phyloP scores from a whole-genome alignment of 2,113 vertebrate species.

The Stigmatopora argus region DNA sequence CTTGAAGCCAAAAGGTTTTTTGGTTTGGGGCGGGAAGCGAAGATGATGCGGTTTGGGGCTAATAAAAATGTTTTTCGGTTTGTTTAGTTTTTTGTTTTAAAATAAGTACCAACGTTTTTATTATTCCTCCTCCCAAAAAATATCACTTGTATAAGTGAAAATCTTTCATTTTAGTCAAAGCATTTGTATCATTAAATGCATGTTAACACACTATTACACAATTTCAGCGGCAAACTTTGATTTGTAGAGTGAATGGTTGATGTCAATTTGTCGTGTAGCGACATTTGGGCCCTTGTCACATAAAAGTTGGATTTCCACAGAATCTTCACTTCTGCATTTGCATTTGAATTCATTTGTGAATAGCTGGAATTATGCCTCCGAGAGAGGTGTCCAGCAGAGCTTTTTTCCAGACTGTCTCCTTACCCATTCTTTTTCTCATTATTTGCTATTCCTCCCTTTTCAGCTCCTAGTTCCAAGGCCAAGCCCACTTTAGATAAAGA shows the following conservation, averaged over 20 bases:
- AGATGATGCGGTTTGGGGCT: not conserved
- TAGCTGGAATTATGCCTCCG: slow-evolving; percentile 63
- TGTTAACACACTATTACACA: too few species aligned
- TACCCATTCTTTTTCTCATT: slow-evolving; percentile 18
- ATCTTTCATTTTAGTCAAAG: too few species aligned
- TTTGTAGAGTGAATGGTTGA: slow-evolving; percentile 44
- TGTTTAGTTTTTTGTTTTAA: slow-evolving; percentile 3
- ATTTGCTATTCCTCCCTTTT: slow-evolving; percentile 6
- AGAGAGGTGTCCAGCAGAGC: slow-evolving; percentile 57
- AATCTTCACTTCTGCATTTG: slow-evolving; percentile 57
- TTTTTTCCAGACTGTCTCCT: slow-evolving; percentile 43
- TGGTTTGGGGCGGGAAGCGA: too few species aligned
- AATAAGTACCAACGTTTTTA: too few species aligned
- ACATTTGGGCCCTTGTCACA: slow-evolving; percentile 57
- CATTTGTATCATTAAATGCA: too few species aligned
- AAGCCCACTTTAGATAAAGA: slow-evolving; percentile 23
- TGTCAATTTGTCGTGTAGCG: slow-evolving; percentile 44
- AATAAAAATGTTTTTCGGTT: too few species aligned
- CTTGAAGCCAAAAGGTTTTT: too few species aligned
- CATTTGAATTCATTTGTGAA: slow-evolving; percentile 73
- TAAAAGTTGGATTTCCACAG: slow-evolving; percentile 61
- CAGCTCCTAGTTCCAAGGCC: slow-evolving; percentile 13
- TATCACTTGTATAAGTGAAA: too few species aligned
- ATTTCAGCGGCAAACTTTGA: too few species aligned
- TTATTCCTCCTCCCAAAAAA: too few species aligned